A percentile compares a stretch with the other conserved stretches of the same genome.
These are phyloP conservation scores for Agriopis aurantiaria DNA, from an alignment of 2,888 invertebrate species.

Conservation along the genomic window DNA sequence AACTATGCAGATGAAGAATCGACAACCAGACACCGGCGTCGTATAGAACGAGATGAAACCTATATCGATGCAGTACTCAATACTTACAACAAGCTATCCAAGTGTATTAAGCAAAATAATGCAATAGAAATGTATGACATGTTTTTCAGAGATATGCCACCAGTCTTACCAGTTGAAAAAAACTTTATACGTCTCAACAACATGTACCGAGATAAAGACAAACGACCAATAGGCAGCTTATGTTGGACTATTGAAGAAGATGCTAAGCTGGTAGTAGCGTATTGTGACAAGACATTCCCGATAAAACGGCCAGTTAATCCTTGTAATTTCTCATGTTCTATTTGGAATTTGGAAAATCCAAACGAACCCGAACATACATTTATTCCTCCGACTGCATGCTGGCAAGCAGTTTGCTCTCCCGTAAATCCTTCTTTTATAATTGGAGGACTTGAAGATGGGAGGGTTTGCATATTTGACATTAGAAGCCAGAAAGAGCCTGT, in stretches of 20 bases:
- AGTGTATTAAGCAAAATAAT: constrained; percentile 90
- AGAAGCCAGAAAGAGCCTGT: constrained; percentile 91
- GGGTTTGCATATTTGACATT: constrained; percentile 89
- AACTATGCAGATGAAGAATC: constrained; percentile 88
- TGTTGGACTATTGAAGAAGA: constrained; percentile 89
- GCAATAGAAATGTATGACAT: constrained; percentile 91
- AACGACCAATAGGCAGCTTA: constrained; percentile 82
- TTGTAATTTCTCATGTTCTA: constrained; percentile 83
- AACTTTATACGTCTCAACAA: constrained; percentile 85
- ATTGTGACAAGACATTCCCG: constrained; percentile 74
- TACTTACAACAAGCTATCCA: constrained; percentile 83
- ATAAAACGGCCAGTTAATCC: constrained; percentile 45
- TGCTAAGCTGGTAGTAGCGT: constrained; percentile 87
- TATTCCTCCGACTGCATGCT: constrained; percentile 60
- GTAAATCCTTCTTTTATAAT: constrained; percentile 54
- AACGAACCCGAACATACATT: constrained; percentile 50
- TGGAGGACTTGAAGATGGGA: constrained; percentile 66
- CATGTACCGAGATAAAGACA: constrained; percentile 86
- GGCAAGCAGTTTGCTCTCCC: constrained; percentile 64
- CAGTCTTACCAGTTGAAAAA: constrained; percentile 77
- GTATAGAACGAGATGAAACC: constrained; percentile 91
- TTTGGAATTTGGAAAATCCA: constrained; percentile 87
- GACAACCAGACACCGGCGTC: constrained; percentile 89
- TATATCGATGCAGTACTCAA: constrained; percentile 88
- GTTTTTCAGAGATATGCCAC: constrained; percentile 87